Evolutionary conservation across 2,888 invertebrate species (phyloP).

Genomic region (Cheilosia vulpina): DNA sequence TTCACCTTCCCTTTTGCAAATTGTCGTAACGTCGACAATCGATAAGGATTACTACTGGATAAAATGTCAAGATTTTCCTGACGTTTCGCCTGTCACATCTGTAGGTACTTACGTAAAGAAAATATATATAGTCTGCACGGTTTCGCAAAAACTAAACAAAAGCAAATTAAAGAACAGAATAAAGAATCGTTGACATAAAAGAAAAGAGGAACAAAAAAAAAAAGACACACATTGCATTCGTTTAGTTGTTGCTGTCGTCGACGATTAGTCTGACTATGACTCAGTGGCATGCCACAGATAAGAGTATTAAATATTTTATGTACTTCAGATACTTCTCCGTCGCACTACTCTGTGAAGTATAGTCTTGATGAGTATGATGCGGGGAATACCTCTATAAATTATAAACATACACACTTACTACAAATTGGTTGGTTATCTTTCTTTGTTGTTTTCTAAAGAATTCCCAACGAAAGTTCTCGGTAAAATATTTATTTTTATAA

Average conservation of each 20-base stretch:
- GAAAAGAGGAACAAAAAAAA: background rate
- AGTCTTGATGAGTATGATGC: too few relatives aligned
- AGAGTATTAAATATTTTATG: too few relatives aligned
- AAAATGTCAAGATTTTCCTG: background rate
- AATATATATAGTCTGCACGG: background rate
- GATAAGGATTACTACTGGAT: background rate
- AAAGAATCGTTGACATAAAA: too few relatives aligned
- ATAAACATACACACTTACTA: too few relatives aligned
- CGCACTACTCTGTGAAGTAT: too few relatives aligned
- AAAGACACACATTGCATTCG: background rate
- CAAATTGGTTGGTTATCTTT: too few relatives aligned
- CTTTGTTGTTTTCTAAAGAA: too few relatives aligned
- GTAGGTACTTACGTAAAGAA: background rate
- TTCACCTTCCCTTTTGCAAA: background rate
- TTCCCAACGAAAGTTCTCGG: too few relatives aligned
- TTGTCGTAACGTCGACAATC: background rate
- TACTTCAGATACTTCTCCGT: too few relatives aligned
- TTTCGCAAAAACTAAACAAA: background rate
- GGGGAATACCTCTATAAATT: too few relatives aligned
- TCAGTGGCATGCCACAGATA: background rate
- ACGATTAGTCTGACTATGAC: background rate
- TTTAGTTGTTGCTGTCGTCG: background rate
- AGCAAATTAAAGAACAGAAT: background rate
- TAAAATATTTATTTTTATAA: too few relatives aligned
- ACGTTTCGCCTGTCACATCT: background rate